These are phyloP conservation scores for Tapirus terrestris DNA, from an alignment of 2,113 vertebrate species.

Conservation along the genomic window DNA sequence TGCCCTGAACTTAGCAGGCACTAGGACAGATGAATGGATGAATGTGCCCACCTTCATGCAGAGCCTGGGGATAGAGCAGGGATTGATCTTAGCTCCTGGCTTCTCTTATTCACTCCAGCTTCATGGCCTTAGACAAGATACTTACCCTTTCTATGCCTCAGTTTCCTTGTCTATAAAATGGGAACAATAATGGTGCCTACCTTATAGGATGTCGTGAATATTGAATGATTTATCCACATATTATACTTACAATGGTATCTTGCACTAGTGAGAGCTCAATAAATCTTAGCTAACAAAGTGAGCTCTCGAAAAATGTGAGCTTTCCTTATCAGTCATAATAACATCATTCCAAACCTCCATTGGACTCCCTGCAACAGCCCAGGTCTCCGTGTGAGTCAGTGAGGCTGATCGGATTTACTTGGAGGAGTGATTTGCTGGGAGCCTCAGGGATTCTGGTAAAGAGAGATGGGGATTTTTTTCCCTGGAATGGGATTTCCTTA, in stretches of 20 bases:
- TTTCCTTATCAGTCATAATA: background rate
- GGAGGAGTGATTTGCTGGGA: background rate
- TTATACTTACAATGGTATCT: background rate
- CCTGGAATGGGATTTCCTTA: background rate
- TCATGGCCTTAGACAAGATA: background rate
- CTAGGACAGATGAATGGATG: too few relatives aligned
- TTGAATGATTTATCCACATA: background rate
- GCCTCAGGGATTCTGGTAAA: background rate
- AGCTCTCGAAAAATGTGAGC: background rate
- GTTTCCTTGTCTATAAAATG: background rate
- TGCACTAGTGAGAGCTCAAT: background rate
- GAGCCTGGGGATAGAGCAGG: background rate
- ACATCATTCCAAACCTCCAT: background rate
- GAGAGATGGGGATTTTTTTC: background rate
- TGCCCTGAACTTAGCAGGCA: background rate
- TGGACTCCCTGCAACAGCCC: background rate
- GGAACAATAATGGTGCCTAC: background rate
- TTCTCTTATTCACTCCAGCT: background rate
- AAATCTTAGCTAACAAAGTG: conserved; percentile 1
- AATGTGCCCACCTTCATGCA: background rate
- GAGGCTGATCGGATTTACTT: background rate
- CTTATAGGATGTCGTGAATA: background rate
- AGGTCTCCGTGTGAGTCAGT: background rate
- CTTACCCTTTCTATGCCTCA: background rate
- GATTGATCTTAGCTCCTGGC: background rate